These are phyloP conservation scores for Meteorus sp. DNA, from an alignment of 1,140 invertebrate genomes.

Conservation along the genomic window DNA sequence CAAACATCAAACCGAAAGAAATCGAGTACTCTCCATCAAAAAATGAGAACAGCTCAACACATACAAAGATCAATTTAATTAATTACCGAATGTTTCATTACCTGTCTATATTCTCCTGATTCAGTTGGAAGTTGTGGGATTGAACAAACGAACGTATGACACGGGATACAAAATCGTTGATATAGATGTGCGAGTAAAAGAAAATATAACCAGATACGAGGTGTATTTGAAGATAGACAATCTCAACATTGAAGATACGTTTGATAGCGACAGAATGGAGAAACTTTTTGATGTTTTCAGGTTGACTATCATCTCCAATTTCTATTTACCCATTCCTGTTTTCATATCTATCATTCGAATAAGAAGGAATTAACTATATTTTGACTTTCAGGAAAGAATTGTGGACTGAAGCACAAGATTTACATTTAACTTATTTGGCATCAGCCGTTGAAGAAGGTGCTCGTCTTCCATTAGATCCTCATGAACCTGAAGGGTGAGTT, in stretches of 20 bases:
- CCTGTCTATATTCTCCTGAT: slow-evolving; percentile 40
- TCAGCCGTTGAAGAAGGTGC: slow-evolving; percentile 83
- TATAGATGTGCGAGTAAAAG: slow-evolving; percentile 68
- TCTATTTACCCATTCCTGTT: background rate
- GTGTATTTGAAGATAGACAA: slow-evolving; percentile 88
- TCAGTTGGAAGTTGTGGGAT: slow-evolving; percentile 74
- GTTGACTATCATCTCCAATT: slow-evolving; percentile 28
- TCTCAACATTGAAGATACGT: slow-evolving; percentile 81
- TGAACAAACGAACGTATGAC: slow-evolving; percentile 78
- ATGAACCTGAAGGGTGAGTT: slow-evolving; percentile 82
- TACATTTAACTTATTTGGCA: slow-evolving; percentile 81
- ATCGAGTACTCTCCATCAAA: too few relatives aligned
- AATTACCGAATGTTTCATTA: background rate
- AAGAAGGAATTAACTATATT: background rate
- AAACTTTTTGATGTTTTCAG: slow-evolving; percentile 76
- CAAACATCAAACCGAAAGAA: too few relatives aligned
- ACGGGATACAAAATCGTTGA: slow-evolving; percentile 68
- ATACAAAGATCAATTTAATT: too few relatives aligned
- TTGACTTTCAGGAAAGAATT: slow-evolving; percentile 50
- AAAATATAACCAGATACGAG: slow-evolving; percentile 71
- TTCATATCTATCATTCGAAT: background rate
- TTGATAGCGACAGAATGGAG: slow-evolving; percentile 68
- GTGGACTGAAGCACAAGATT: slow-evolving; percentile 64
- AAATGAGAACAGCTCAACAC: too few relatives aligned
- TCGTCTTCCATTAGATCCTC: slow-evolving; percentile 75